These are phyloP conservation scores for Lanius collurio DNA, from an alignment of 2,113 vertebrate species.

Conservation along the genomic window DNA sequence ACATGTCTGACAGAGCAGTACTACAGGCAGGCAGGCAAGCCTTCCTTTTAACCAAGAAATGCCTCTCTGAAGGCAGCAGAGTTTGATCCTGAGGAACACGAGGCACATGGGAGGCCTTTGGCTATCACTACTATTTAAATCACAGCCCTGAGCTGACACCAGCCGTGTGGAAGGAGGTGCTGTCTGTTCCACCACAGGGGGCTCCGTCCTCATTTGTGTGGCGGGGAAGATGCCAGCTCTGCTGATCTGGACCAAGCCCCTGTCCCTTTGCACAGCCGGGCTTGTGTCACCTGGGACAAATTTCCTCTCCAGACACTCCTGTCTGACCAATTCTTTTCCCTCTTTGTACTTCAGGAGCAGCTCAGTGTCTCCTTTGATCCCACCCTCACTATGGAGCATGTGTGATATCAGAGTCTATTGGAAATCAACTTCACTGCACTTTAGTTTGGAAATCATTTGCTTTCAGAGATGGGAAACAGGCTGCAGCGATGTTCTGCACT, in stretches of 20 bases:
- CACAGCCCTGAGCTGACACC: neutral
- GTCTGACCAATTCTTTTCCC: neutral
- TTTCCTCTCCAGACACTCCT: neutral
- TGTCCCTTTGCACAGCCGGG: neutral
- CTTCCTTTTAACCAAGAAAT: constrained; percentile 6
- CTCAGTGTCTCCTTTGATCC: neutral
- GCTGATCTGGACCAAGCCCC: fast-evolving
- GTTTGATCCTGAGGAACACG: neutral
- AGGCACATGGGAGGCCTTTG: neutral
- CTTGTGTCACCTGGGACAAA: neutral
- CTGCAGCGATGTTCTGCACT: fast-evolving
- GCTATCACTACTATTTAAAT: neutral
- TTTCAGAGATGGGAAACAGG: neutral
- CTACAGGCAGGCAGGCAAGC: neutral
- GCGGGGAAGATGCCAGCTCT: neutral
- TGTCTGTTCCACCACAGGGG: neutral
- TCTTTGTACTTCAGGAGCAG: neutral
- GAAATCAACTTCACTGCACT: neutral
- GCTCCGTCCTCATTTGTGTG: neutral
- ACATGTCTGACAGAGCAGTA: constrained; percentile 22
- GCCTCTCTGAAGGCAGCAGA: neutral
- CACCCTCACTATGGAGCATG: neutral
- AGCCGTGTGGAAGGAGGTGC: neutral
- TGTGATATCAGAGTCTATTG: neutral
- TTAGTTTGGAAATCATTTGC: neutral